Percentiles rank a stretch among this genome's conserved stretches.
Evolutionary conservation across 1,140 invertebrate genomes (phyloP).

Genomic region (Pinna nobilis): DNA sequence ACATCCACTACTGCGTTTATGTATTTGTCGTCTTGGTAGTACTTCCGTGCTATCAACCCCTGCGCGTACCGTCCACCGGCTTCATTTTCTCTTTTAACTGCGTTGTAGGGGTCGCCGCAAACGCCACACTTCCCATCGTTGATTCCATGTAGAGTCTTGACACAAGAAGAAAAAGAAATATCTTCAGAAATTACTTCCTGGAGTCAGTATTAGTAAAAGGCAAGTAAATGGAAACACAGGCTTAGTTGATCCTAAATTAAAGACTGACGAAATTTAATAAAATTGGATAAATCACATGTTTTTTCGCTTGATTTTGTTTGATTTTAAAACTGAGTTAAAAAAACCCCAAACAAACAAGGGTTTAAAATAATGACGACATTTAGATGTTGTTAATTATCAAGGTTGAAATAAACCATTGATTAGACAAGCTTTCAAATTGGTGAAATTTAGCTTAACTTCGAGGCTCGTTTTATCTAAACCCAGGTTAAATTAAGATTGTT

Average conservation of each 20-base stretch:
- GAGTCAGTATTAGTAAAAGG: not conserved
- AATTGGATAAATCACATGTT: too few relatives aligned
- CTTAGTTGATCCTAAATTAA: not conserved
- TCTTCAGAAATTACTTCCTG: not conserved
- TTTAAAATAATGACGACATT: too few relatives aligned
- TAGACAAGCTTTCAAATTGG: too few relatives aligned
- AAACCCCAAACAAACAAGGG: too few relatives aligned
- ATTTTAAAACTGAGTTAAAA: too few relatives aligned
- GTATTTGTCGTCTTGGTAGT: constrained; percentile 54
- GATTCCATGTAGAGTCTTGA: constrained; percentile 48
- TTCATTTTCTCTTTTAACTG: constrained; percentile 63
- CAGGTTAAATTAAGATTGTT: too few relatives aligned
- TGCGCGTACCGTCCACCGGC: constrained; percentile 69
- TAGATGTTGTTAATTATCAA: too few relatives aligned
- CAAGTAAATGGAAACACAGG: not conserved
- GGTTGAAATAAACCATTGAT: too few relatives aligned
- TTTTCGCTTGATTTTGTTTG: too few relatives aligned
- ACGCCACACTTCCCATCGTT: constrained; percentile 73
- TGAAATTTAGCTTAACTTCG: too few relatives aligned
- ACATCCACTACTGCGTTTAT: constrained; percentile 50
- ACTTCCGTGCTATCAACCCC: constrained; percentile 66
- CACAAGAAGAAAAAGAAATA: not conserved
- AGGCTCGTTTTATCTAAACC: too few relatives aligned
- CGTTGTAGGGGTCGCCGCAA: constrained; percentile 71
- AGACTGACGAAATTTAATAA: not conserved